Evolutionary conservation across 1,140 invertebrate genomes (phyloP).

Genomic region (Rhynchophorus ferrugineus): DNA sequence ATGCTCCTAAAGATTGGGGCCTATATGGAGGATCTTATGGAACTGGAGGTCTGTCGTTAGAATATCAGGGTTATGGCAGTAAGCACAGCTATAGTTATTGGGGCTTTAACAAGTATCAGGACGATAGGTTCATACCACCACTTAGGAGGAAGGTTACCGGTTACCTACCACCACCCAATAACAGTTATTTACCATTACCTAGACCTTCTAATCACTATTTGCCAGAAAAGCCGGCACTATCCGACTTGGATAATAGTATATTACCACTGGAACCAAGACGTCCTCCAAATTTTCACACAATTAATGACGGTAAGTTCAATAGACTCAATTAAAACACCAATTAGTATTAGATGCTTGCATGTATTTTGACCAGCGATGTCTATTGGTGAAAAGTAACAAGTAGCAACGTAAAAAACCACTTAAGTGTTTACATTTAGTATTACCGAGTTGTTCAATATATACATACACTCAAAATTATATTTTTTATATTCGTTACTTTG

Average conservation of each 20-base stretch:
- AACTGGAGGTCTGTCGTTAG: slow-evolving; percentile 28
- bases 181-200: slow-evolving; percentile 17
- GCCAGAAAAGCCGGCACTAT: slow-evolving; percentile 1
- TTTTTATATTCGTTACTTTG: too few species aligned
- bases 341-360: too few species aligned
- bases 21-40: slow-evolving; percentile 39
- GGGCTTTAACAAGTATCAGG: slow-evolving; percentile 28
- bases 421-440: neutral
- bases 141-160: slow-evolving; percentile 3
- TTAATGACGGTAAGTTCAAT: slow-evolving; percentile 29
- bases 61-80: slow-evolving; percentile 31
- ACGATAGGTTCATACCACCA: neutral
- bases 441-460: too few species aligned
- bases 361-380: too few species aligned
- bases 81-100: slow-evolving; percentile 37
- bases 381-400: neutral
- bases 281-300: slow-evolving; percentile 24
- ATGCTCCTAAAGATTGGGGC: slow-evolving; percentile 32
- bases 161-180: slow-evolving; percentile 11
- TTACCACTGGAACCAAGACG: slow-evolving; percentile 25
- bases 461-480: too few species aligned
- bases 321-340: neutral
- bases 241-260: slow-evolving; percentile 24
- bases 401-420: neutral
- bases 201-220: neutral